Evolutionary conservation across 2,888 invertebrate genomes (phyloP).

Genomic region (Campoplex nolae): DNA sequence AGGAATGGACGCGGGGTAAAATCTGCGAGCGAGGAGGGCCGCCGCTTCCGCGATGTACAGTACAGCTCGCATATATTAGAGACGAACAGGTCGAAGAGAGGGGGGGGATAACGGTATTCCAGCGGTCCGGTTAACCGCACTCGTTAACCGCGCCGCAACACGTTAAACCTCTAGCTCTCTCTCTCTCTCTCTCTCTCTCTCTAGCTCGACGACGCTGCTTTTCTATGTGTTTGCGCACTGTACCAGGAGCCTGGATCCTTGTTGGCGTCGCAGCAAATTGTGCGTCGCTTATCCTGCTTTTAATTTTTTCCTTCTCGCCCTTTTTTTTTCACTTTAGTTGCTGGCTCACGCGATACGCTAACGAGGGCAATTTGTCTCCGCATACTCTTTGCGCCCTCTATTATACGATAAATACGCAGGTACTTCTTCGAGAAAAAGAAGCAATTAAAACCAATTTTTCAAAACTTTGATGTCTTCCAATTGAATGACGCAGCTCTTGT

Average conservation of each 20-base stretch:
- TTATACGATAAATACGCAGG: background rate
- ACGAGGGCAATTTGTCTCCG: background rate
- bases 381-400: background rate
- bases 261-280: slow-evolving; percentile 62
- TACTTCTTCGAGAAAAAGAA: too few relatives aligned
- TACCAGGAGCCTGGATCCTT: slow-evolving; percentile 18
- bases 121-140: slow-evolving; percentile 83
- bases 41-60: slow-evolving; percentile 60
- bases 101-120: slow-evolving; percentile 78
- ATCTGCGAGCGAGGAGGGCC: slow-evolving; percentile 54
- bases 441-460: background rate
- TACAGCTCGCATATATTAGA: slow-evolving; percentile 79
- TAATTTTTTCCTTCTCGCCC: background rate
- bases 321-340: background rate
- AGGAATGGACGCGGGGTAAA: slow-evolving; percentile 55
- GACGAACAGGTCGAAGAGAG: slow-evolving; percentile 77
- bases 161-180: slow-evolving; percentile 76
- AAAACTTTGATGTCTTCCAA: background rate
- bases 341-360: background rate
- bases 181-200: slow-evolving; percentile 67
- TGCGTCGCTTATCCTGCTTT: slow-evolving; percentile 47
- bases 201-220: slow-evolving; percentile 60
- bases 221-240: background rate
- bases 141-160: slow-evolving; percentile 84
- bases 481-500: background rate